These are phyloP conservation scores for Hirtodrosophila confusa DNA, from an alignment of 2,888 invertebrate genomes.

Conservation along the genomic window DNA sequence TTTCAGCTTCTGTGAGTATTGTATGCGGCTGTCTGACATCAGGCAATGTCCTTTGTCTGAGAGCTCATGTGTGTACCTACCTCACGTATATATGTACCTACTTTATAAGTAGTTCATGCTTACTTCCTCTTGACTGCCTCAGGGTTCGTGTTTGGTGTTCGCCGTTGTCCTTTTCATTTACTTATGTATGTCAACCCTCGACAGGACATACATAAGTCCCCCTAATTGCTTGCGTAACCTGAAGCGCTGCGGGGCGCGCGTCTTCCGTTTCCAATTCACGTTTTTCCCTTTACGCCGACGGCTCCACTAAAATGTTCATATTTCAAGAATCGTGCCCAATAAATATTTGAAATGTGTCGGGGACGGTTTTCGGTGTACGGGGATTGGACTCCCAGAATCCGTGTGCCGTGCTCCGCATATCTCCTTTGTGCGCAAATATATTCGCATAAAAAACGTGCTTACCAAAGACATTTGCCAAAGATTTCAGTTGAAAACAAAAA, in stretches of 20 bases:
- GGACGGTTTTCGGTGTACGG: slow-evolving; percentile 11
- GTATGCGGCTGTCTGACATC: slow-evolving; percentile 25
- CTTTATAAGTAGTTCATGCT: slow-evolving; percentile 66
- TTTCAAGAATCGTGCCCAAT: slow-evolving; percentile 77
- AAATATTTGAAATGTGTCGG: slow-evolving; percentile 67
- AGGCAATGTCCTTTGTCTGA: slow-evolving; percentile 61
- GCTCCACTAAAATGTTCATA: slow-evolving; percentile 68
- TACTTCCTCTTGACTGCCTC: slow-evolving; percentile 69
- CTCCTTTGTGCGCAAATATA: slow-evolving; percentile 38
- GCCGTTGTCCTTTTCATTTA: slow-evolving; percentile 58
- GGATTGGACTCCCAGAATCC: neutral
- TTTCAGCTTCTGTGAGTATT: slow-evolving; percentile 21
- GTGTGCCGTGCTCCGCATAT: neutral
- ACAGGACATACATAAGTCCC: slow-evolving; percentile 47
- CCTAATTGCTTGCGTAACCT: slow-evolving; percentile 78
- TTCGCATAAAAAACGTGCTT: slow-evolving; percentile 65
- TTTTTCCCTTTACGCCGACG: slow-evolving; percentile 9
- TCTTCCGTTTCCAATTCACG: slow-evolving; percentile 45
- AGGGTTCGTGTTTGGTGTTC: slow-evolving; percentile 23
- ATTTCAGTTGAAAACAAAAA: slow-evolving; percentile 39
- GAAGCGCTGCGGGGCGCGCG: slow-evolving; percentile 55
- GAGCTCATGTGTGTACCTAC: slow-evolving; percentile 12
- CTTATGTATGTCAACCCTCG: slow-evolving; percentile 58
- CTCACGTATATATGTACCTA: slow-evolving; percentile 19
- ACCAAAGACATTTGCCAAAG: slow-evolving; percentile 60